phyloP scores from a whole-genome alignment of 2,797 vertebrate genomes.

The Dipus sagitta region DNA sequence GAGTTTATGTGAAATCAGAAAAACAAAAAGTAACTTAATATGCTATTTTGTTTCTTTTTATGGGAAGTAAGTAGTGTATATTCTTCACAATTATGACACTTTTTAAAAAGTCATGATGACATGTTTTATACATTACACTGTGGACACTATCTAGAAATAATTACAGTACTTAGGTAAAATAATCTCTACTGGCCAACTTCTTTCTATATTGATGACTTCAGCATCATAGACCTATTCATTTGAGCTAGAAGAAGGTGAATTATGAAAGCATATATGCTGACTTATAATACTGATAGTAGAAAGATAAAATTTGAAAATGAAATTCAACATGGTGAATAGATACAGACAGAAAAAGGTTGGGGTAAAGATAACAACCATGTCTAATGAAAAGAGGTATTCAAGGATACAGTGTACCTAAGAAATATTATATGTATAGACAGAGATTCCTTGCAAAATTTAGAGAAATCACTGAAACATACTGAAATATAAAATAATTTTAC shows the following conservation, averaged over 20 bases:
- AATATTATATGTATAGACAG: background rate
- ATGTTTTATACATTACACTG: background rate
- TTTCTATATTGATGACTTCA: background rate
- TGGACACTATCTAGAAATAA: background rate
- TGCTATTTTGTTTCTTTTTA: background rate
- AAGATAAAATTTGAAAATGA: background rate
- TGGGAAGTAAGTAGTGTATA: background rate
- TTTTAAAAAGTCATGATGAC: background rate
- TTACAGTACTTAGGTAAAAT: background rate
- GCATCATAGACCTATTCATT: background rate
- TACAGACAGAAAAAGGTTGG: background rate
- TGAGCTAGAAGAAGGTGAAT: background rate
- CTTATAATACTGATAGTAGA: background rate
- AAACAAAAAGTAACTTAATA: background rate
- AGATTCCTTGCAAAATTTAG: background rate
- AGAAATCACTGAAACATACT: background rate
- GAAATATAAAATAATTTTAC: background rate
- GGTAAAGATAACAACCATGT: background rate
- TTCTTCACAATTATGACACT: background rate
- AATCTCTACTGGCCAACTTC: background rate
- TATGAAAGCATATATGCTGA: background rate
- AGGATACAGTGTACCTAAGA: background rate
- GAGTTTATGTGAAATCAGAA: background rate
- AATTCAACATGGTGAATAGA: background rate
- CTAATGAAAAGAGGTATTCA: background rate